Evolutionary conservation across 2,888 invertebrate genomes (phyloP).

Genomic region (Sarcophaga variegata): DNA sequence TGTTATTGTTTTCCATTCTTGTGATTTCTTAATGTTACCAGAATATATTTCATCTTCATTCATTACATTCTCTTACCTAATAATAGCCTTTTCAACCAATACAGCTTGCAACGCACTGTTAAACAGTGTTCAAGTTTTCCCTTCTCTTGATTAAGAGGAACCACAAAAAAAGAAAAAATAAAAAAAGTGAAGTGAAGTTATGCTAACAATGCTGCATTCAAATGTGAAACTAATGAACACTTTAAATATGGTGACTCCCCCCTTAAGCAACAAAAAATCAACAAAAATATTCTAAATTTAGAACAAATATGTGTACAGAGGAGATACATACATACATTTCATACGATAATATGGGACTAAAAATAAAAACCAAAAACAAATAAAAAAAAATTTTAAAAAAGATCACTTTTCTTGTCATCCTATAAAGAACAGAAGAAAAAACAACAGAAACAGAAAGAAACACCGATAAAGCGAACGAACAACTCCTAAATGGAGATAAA

Average conservation of each 20-base stretch:
- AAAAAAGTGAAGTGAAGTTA: slow-evolving; percentile 56
- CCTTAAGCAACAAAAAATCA: slow-evolving; percentile 26
- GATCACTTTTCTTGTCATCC: slow-evolving; percentile 49
- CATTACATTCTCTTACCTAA: neutral
- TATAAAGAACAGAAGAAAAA: neutral
- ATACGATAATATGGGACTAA: slow-evolving; percentile 4
- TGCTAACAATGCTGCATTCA: slow-evolving; percentile 78
- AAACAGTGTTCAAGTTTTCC: slow-evolving; percentile 1
- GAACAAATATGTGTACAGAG: neutral
- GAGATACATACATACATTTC: neutral
- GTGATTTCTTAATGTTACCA: no score
- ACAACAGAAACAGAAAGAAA: slow-evolving; percentile 14
- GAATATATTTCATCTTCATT: no score
- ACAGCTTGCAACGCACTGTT: slow-evolving; percentile 19
- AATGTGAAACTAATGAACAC: slow-evolving; percentile 80
- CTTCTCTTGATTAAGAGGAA: neutral
- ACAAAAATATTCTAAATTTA: slow-evolving; percentile 1
- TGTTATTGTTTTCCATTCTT: no score
- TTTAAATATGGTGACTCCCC: slow-evolving; percentile 71
- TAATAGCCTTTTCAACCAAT: neutral
- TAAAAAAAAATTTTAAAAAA: slow-evolving; percentile 38
- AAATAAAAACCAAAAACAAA: slow-evolving; percentile 55
- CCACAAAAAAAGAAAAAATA: slow-evolving; percentile 5
- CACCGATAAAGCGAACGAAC: neutral
- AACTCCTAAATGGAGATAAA: slow-evolving; percentile 38